Evolutionary conservation across 2,797 vertebrate species (phyloP), one percentile per base, ranked within the genome.

Genomic region (Sorex maritimensis): DNA sequence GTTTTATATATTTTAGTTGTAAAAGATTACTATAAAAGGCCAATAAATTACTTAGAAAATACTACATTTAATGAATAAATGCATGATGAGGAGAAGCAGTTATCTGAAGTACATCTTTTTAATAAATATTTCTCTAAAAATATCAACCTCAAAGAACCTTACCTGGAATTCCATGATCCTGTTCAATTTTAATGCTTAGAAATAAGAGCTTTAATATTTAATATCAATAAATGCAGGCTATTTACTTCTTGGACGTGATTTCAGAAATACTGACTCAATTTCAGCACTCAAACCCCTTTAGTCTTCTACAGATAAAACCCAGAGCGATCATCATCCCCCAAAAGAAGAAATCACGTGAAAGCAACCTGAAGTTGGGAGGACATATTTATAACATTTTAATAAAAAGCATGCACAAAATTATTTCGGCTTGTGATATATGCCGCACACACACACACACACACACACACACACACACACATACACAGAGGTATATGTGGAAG

Each of bases 161-260:
- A 71, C 7, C 46, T 79, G 24, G 14, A 81, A 81, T 81, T n/a
- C 19, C 73, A 1, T 55, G 23, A 81, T 55, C 24, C 7, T 77
- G 5, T 86, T 92, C 79, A 87, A 92, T 52, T 90, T 88, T 80
- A 91, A 84, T 84, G 23, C 44, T 82, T 88, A 65, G 93, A 92
- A 93, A 78, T 87, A 86, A 90, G 63, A 11, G 1, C 6, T 86
- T 95, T 90, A 90, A 82, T 93, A 91, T 91, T 95, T 93, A 80
- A 92, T 81, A 65, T 26, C 30, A 86, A 69, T 68, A 88, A 86
- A 91, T 72, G 28, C 90, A 82, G 0, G 44, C 67, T 67, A 68
- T 19, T 4, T 91, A 1, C 44, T 72, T 80, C 63, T 88, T 88
- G 68, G 89, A 87, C 34, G 88, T 30, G 77, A 77, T 91, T 85